Base-by-base conservation (phyloP, 2,888 invertebrate genomes). In the Ptilodon capucinus region DNA sequence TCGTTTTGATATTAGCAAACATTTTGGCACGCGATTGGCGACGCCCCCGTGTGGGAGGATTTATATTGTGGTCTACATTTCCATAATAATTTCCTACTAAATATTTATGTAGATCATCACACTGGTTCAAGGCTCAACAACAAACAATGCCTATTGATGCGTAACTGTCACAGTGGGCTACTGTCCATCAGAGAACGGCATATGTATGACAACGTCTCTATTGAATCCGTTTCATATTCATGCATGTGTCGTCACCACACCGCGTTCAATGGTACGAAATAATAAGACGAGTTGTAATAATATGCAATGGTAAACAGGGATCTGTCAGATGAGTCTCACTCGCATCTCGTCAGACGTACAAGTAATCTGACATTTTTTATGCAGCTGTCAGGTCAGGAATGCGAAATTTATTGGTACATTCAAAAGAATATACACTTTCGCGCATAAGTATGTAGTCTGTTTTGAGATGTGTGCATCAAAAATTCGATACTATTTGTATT, bases 181-280 rank as follows among this genome's bases (percentile, higher is more conserved):
- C 76, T 69, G 80, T 84, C 77, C 73, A 66, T 84, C 84, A 83
- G 67, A 74, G 68, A 64, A 71, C 71, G 74, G 48, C 52, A 60
- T 54, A 72, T 74, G 78, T 81, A 86, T 85, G 85, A 84, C 85
- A 84, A 86, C 84, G 81, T 79, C 84, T 89, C 86, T 86, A 88
- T 89, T 84, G 81, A 80, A 72, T 48, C 43, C 74, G 71, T 74
- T 89, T 87, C 86, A 87, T 88, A 87, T 88, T 86, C 88, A 89
- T 88, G 81, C 51, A 53, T 42, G 38, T 47, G 76, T 79, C 81
- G 74, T 74, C 75, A 70, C 71, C 57, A 48, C 58, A 47, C 69
- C n/a, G n/a, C n/a, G n/a, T n/a, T 78, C 74, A 79, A 79, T 80
- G 76, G 74, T 72, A 76, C 64, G 67, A 81, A 80, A 85, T 83